A percentile compares a stretch with the other conserved stretches of the same genome.
Conservation (phyloP, 2,113 vertebrate species). For the Cyprichromis sp. region DNA sequence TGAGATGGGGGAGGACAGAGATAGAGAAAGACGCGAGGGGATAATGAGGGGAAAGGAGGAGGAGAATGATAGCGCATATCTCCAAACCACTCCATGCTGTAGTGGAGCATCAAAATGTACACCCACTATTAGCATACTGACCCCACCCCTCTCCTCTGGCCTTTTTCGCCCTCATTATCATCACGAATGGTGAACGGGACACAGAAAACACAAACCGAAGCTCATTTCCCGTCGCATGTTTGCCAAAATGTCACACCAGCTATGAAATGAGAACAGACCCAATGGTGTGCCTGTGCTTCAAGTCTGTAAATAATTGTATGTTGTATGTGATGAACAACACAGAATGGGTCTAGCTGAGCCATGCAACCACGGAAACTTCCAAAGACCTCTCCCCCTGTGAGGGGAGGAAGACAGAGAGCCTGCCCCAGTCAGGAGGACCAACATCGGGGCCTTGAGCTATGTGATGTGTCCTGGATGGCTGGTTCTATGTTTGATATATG, state of each 20-base stretch:
- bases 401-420: background rate
- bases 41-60: constrained; percentile 46
- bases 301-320: background rate
- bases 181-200: background rate
- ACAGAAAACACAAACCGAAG: constrained; percentile 20
- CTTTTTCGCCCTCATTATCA: constrained; percentile 37
- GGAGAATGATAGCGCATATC: constrained; percentile 35
- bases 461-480: constrained; percentile 35
- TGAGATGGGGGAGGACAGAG: constrained; percentile 50
- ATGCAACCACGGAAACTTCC: constrained; percentile 33
- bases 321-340: constrained; percentile 33
- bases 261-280: constrained; percentile 17
- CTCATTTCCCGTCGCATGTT: constrained; percentile 12
- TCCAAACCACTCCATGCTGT: constrained; percentile 23
- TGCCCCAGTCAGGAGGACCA: background rate
- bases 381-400: background rate
- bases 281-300: background rate
- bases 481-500: constrained; percentile 32
- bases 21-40: constrained; percentile 35
- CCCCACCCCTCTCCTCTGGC: constrained; percentile 43
- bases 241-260: constrained; percentile 31
- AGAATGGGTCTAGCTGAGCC: constrained; percentile 23
- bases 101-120: constrained; percentile 51
- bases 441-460: constrained; percentile 26
- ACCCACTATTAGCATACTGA: constrained; percentile 62